phyloP scores from a whole-genome alignment of 2,113 vertebrate genomes.

The Microcebus tavaratra region DNA sequence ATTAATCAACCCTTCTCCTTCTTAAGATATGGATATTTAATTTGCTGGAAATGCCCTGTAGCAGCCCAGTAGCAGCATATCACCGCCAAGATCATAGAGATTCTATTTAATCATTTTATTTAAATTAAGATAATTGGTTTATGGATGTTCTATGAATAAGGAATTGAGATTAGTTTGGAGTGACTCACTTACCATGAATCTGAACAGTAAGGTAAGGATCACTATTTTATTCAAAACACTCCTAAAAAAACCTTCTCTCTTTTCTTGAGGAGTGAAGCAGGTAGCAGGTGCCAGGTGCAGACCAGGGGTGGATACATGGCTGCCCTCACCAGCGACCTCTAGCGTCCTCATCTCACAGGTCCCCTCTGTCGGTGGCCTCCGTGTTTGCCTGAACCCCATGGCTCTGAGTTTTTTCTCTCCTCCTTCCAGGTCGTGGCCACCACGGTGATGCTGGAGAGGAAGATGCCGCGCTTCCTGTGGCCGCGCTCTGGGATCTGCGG shows the following conservation, averaged over 20 bases:
- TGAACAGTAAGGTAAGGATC: neutral
- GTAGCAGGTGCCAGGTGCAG: neutral
- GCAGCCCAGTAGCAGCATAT: neutral
- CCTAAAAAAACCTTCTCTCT: neutral
- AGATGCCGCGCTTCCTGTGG: constrained; percentile 93
- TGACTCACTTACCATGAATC: constrained; percentile 10
- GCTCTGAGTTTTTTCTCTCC: neutral
- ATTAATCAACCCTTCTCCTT: neutral
- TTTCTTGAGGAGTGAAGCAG: neutral
- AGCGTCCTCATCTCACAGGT: neutral
- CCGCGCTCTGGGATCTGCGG: constrained; percentile 93
- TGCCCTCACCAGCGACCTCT: neutral
- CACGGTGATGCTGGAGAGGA: constrained; percentile 94
- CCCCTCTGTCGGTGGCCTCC: neutral
- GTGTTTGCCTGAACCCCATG: neutral
- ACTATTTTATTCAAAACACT: neutral
- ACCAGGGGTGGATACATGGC: no score
- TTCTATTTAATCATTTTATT: constrained; percentile 23
- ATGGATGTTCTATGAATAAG: neutral
- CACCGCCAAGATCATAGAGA: neutral
- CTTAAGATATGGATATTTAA: neutral
- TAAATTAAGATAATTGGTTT: neutral
- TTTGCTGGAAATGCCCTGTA: neutral
- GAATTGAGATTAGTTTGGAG: constrained; percentile 8
- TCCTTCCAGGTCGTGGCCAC: constrained; percentile 92